Evolutionary conservation across 2,888 invertebrate species (phyloP), one percentile per base, ranked within the genome.

Genomic region (Drosophila mayaguana): DNA sequence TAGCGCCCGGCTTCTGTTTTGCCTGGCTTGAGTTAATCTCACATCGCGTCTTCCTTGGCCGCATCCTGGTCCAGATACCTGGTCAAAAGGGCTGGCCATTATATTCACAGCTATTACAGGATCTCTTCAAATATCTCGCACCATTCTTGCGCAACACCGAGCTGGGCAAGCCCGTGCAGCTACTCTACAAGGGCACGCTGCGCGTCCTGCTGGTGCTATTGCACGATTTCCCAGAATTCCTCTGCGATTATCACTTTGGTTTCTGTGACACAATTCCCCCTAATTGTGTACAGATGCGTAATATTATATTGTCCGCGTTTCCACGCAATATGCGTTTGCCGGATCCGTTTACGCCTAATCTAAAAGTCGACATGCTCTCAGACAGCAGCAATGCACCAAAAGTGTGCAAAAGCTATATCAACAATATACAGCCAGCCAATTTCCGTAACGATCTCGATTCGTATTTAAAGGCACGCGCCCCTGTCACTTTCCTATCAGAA

Each of bases 211-310:
- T 99, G 43, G 98, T 99, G 0, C 94, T 99, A 36, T 94, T 99
- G 14, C 99, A 99, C 92, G 99, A 99, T 92, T 99, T 99, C 93
- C 99, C 99, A 0, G 99, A 99, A 93, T 98, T 99, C 93, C 94
- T 99, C 57, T 99, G 99, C 93, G 99, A 99, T 92, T 99, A 99
- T 93, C 99, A 99, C 93, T 99, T 99, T 92, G 97, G 98, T 50
- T 98, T 99, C 94, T 99, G 99, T 93, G 99, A 99, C 93, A 98
- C 98, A 72, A 99, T 99, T 87, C 99, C 99, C 53, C 98, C 99
- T 5, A 99, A 99, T 93, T 99, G 99, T 93, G 98, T 99, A 81
- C 99, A 97, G 93, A 98, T 99, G 98, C 95, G 99, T 57, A 99
- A 99, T 92, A 94, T 99, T 64, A 98, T 99, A 62, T 94, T 99